phyloP scores from a whole-genome alignment of 2,113 vertebrate genomes.

The Progne subis region DNA sequence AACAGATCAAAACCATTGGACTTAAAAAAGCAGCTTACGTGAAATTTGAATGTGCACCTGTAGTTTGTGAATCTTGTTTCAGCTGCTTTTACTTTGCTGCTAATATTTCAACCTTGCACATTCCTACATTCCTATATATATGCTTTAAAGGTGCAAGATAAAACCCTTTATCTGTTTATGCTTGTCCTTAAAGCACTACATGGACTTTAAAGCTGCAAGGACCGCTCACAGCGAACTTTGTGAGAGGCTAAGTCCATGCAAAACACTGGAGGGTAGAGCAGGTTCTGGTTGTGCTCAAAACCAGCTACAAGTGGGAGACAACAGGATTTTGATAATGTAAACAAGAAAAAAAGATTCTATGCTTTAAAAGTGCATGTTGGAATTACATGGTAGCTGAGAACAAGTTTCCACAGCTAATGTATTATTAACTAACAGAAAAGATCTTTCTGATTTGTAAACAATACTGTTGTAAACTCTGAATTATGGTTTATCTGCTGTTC shows the following conservation, averaged over 20 bases:
- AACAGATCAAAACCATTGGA: background rate
- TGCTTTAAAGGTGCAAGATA: background rate
- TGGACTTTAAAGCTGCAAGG: background rate
- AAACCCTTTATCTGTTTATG: background rate
- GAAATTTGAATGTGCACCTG: background rate
- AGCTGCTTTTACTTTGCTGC: background rate
- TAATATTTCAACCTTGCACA: background rate
- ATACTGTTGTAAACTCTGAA: background rate
- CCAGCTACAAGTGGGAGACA: background rate
- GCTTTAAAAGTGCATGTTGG: background rate
- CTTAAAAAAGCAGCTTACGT: background rate
- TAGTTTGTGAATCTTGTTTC: background rate
- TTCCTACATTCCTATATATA: background rate
- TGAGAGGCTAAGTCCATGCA: background rate
- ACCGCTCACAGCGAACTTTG: background rate
- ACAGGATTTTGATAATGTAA: background rate
- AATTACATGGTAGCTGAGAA: background rate
- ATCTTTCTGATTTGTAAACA: background rate
- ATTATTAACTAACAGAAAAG: background rate
- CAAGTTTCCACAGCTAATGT: background rate
- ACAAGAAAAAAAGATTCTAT: background rate
- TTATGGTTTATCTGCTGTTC: background rate
- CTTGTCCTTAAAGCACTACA: background rate
- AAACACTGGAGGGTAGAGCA: background rate
- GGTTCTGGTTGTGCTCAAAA: background rate